These are phyloP conservation scores for Sebastes fasciatus DNA, from an alignment of 2,113 vertebrate species.

Conservation along the genomic window DNA sequence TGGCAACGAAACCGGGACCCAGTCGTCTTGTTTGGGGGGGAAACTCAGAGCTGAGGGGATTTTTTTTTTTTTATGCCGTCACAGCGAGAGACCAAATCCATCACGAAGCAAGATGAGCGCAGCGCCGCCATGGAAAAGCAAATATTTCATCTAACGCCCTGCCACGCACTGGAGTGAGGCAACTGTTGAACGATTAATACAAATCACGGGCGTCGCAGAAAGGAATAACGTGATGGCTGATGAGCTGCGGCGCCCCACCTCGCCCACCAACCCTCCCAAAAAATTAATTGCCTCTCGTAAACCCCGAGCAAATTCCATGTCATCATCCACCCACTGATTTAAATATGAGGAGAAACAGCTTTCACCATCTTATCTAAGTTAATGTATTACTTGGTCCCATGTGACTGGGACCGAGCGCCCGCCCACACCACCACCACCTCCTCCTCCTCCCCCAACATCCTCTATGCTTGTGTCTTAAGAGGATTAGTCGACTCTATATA, in stretches of 20 bases:
- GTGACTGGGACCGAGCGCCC: slow-evolving; percentile 32
- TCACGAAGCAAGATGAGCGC: slow-evolving; percentile 18
- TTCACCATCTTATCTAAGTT: slow-evolving; percentile 71
- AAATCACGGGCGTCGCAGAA: slow-evolving; percentile 23
- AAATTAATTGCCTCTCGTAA: slow-evolving; percentile 66
- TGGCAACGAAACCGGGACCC: slow-evolving; percentile 9
- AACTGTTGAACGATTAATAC: slow-evolving; percentile 55
- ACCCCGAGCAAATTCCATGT: slow-evolving; percentile 44
- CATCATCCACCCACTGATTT: slow-evolving; percentile 64
- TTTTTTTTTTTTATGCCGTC: background rate
- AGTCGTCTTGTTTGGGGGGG: background rate
- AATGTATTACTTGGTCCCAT: slow-evolving; percentile 68
- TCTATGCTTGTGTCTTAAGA: slow-evolving; percentile 76
- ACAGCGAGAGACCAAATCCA: slow-evolving; percentile 26
- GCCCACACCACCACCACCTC: background rate
- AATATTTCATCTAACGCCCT: slow-evolving; percentile 45
- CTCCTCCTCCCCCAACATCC: slow-evolving; percentile 48
- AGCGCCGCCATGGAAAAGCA: slow-evolving; percentile 19
- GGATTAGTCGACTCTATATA: slow-evolving; percentile 78
- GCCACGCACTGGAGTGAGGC: slow-evolving; percentile 4
- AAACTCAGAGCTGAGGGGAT: background rate
- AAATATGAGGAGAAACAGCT: slow-evolving; percentile 71
- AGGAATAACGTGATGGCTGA: slow-evolving; percentile 14
- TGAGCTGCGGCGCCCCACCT: slow-evolving; percentile 16
- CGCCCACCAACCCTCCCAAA: slow-evolving; percentile 24